These are phyloP conservation scores for Tyrannus savana DNA, from an alignment of 2,113 vertebrate species.

Conservation along the genomic window DNA sequence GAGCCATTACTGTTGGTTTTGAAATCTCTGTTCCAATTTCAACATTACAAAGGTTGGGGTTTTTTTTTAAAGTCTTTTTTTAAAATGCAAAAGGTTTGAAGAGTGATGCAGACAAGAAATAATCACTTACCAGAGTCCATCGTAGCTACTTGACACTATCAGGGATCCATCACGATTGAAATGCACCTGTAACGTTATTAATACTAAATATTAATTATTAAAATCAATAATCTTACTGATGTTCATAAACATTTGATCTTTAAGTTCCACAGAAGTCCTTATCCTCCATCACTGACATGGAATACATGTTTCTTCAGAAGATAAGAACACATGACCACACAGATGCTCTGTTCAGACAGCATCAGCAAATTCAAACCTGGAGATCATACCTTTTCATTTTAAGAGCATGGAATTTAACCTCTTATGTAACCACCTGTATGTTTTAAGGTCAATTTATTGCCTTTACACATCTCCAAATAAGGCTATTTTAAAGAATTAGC, in stretches of 20 bases:
- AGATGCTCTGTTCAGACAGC: background rate
- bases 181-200: conserved; percentile 83
- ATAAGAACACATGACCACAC: background rate
- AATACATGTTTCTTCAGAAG: background rate
- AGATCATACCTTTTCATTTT: background rate
- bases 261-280: background rate
- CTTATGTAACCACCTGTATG: accelerated
- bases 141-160: conserved; percentile 98
- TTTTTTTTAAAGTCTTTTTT: background rate
- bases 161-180: conserved; percentile 98
- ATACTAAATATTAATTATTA: background rate
- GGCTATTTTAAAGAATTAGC: background rate
- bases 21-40: background rate
- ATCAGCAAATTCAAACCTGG: background rate
- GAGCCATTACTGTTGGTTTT: background rate
- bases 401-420: background rate
- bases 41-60: background rate
- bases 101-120: background rate
- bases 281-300: background rate
- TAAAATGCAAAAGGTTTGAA: background rate
- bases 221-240: accelerated
- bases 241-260: background rate
- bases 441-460: background rate
- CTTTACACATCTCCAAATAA: background rate
- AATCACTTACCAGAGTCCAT: conserved; percentile 92